A percentile compares a stretch with the other conserved stretches of the same genome.
These are phyloP conservation scores for Tipula lateralis DNA, from an alignment of 2,888 invertebrate species.

Conservation along the genomic window DNA sequence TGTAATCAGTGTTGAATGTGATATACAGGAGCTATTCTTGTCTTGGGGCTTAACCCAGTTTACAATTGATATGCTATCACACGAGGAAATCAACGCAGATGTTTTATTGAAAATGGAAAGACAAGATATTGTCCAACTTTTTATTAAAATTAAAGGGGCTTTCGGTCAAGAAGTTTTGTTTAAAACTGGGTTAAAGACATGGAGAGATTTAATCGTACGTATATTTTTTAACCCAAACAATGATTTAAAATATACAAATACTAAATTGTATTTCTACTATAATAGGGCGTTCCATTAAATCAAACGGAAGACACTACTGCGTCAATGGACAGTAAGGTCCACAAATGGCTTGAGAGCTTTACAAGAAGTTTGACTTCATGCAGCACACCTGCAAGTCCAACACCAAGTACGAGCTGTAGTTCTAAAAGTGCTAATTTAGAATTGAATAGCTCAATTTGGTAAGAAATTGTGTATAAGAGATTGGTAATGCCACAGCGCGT, in stretches of 20 bases:
- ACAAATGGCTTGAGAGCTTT: background rate
- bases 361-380: background rate
- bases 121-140: background rate
- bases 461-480: too few species aligned
- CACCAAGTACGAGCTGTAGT: background rate
- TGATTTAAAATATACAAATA: background rate
- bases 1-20: too few species aligned
- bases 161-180: background rate
- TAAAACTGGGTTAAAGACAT: background rate
- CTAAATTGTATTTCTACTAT: background rate
- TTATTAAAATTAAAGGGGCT: background rate
- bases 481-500: too few species aligned
- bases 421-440: too few species aligned
- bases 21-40: too few species aligned
- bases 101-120: background rate
- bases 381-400: background rate
- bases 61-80: too few species aligned
- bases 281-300: background rate
- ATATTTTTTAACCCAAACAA: too few species aligned
- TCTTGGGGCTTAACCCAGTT: too few species aligned
- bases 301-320: background rate
- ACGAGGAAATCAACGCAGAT: background rate
- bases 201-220: background rate
- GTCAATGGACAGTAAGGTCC: background rate
- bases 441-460: too few species aligned